These are phyloP conservation scores for Oenanthe oenanthe DNA, from an alignment of 2,113 vertebrate genomes.

Conservation along the genomic window DNA sequence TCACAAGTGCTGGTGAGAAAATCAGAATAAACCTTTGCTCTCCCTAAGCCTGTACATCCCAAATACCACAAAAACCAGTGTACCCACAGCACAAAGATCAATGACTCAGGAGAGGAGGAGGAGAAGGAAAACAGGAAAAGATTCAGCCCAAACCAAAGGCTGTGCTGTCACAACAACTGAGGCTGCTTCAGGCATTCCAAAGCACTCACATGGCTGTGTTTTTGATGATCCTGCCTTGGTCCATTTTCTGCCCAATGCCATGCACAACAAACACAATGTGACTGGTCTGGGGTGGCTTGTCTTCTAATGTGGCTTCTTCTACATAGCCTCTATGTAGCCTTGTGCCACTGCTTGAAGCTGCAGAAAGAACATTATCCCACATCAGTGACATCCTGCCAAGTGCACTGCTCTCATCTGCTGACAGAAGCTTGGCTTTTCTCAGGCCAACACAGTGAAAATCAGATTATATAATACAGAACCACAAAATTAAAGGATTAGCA, in stretches of 20 bases:
- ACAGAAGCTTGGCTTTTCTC: background rate
- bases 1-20: background rate
- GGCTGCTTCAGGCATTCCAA: background rate
- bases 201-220: conserved; percentile 95
- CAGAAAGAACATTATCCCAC: conserved; percentile 13
- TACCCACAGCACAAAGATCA: background rate
- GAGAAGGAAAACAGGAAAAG: background rate
- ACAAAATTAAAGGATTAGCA: background rate
- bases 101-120: background rate
- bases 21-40: background rate
- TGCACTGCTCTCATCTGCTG: background rate
- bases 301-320: conserved; percentile 94
- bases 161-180: background rate
- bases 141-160: background rate
- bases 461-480: background rate
- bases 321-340: conserved; percentile 95
- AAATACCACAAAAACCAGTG: rapidly evolving
- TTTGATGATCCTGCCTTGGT: conserved; percentile 98
- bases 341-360: conserved; percentile 98
- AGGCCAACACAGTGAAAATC: background rate
- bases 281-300: conserved; percentile 92
- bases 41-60: background rate
- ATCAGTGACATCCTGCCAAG: background rate
- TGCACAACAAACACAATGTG: conserved; percentile 99
- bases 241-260: conserved; percentile 99